Conservation (phyloP, 1,140 invertebrate genomes). For the Idris sp. region DNA sequence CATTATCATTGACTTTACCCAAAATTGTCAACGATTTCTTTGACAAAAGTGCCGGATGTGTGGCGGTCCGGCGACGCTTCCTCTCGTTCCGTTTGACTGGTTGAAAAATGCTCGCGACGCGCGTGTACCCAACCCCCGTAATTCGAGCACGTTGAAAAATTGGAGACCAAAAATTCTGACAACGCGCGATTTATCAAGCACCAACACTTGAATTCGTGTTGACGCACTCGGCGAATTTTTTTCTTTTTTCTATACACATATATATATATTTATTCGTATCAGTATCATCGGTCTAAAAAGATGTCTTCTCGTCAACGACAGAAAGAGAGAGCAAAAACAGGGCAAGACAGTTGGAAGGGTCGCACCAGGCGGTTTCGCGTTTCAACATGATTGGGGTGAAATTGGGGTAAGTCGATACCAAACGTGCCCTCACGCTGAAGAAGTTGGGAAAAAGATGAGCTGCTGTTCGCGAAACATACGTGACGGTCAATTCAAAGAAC, state of each 20-base stretch:
- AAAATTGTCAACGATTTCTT: conserved; percentile 58
- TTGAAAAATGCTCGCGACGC: conserved; percentile 72
- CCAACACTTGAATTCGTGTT: conserved; percentile 25
- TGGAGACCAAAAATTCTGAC: conserved; percentile 73
- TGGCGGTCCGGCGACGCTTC: conserved; percentile 34
- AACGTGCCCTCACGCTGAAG: conserved; percentile 35
- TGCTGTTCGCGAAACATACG: conserved; percentile 55
- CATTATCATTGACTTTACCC: conserved; percentile 52
- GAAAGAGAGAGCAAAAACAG: conserved; percentile 21
- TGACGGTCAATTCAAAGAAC: conserved; percentile 63
- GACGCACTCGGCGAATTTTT: conserved; percentile 31
- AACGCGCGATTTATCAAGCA: conserved; percentile 72
- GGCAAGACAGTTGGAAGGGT: conserved; percentile 42
- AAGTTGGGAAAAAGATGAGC: conserved; percentile 51
- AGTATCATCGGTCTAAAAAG: conserved; percentile 66
- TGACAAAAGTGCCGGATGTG: conserved; percentile 43
- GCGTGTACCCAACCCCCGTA: conserved; percentile 27
- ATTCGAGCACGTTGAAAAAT: conserved; percentile 69
- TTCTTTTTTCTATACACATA: conserved; percentile 18
- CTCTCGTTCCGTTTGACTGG: conserved; percentile 71
- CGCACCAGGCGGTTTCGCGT: conserved; percentile 68
- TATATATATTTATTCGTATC: conserved; percentile 61
- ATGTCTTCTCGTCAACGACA: conserved; percentile 38
- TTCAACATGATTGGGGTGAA: conserved; percentile 78
- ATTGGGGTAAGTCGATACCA: conserved; percentile 76